These are phyloP conservation scores for Trachurus trachurus DNA, from an alignment of 2,797 vertebrate genomes.

Conservation along the genomic window DNA sequence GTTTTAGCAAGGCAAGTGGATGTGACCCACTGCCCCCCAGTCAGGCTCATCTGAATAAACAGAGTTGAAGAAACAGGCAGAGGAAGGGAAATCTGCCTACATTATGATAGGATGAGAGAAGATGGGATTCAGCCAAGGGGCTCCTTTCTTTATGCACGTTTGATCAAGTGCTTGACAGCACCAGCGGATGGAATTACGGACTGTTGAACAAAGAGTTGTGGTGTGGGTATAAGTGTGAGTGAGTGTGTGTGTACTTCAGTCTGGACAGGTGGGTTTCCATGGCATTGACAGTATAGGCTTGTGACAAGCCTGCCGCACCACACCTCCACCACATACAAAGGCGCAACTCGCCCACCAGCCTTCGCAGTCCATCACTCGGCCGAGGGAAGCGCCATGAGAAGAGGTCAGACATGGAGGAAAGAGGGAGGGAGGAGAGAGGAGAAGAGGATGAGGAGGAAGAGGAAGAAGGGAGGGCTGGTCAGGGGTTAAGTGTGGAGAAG, in stretches of 20 bases:
- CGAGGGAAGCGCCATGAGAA: slow-evolving; percentile 72
- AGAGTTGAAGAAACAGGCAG: slow-evolving; percentile 83
- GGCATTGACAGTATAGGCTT: slow-evolving; percentile 91
- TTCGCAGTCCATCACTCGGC: slow-evolving; percentile 91
- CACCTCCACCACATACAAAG: slow-evolving; percentile 59
- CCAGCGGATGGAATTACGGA: slow-evolving; percentile 91
- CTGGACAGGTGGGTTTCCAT: slow-evolving; percentile 84
- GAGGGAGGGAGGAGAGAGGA: slow-evolving; percentile 58
- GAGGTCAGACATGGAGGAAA: slow-evolving; percentile 76
- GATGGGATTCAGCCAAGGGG: slow-evolving; percentile 80
- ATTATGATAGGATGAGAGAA: slow-evolving; percentile 84
- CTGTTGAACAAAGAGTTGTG: slow-evolving; percentile 92
- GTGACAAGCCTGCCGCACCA: slow-evolving; percentile 91
- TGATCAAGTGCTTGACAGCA: slow-evolving; percentile 92
- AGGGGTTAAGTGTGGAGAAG: slow-evolving; percentile 96
- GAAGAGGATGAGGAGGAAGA: slow-evolving; percentile 63
- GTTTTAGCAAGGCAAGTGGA: slow-evolving; percentile 84
- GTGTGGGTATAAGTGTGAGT: slow-evolving; percentile 41
- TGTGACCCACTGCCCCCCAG: slow-evolving; percentile 85
- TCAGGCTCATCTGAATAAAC: slow-evolving; percentile 88
- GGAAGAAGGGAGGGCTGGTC: slow-evolving; percentile 85
- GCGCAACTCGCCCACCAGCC: slow-evolving; percentile 68
- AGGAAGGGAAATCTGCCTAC: slow-evolving; percentile 85
- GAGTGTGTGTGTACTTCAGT: slow-evolving; percentile 58
- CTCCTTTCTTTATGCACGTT: slow-evolving; percentile 90